Percentiles rank a stretch among this genome's conserved stretches.
Conservation (phyloP, 64 coral and sea anemone genomes). For the Montipora cactus region DNA sequence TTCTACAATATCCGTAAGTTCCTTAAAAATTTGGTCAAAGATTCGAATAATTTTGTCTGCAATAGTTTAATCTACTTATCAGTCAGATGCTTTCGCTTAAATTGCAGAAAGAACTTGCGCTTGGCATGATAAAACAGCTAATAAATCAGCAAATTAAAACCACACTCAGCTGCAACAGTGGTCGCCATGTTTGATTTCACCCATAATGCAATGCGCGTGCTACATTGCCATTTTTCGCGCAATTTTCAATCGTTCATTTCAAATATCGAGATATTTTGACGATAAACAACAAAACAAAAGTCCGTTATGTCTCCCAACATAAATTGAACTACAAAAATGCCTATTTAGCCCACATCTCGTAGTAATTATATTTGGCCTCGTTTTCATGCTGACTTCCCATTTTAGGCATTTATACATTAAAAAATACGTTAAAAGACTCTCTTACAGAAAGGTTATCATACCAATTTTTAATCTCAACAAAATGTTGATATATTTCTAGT, state of each 20-base stretch:
- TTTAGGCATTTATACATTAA: no score
- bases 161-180: background rate
- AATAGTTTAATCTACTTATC: background rate
- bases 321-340: conserved; percentile 4
- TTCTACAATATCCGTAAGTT: background rate
- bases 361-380: background rate
- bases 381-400: no score
- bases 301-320: background rate
- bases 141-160: background rate
- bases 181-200: conserved; percentile 42
- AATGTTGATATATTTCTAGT: no score
- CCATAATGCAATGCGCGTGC: conserved; percentile 46
- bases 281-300: background rate
- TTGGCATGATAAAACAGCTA: background rate
- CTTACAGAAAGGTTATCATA: no score
- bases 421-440: no score
- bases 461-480: no score
- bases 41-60: background rate
- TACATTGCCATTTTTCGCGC: conserved; percentile 2
- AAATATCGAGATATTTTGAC: conserved; percentile 25
- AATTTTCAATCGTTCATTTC: background rate
- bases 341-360: conserved; percentile 27
- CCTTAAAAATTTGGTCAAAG: background rate
- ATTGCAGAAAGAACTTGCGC: background rate
- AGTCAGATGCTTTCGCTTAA: conserved; percentile 1